Evolutionary conservation across 2,888 invertebrate genomes (phyloP), one percentile per base, ranked within the genome.

Genomic region (Vanessa cardui): DNA sequence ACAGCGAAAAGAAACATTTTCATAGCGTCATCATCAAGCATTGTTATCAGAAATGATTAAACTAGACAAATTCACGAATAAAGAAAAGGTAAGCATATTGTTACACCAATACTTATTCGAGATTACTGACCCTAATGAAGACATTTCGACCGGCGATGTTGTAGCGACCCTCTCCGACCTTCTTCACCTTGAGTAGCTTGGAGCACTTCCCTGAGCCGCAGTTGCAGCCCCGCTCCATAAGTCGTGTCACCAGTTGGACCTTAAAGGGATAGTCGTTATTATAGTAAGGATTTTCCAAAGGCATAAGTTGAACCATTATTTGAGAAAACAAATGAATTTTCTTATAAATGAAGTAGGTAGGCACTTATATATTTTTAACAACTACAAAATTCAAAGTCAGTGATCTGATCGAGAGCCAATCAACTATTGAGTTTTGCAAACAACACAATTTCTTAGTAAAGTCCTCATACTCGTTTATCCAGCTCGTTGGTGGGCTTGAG

Each of bases 121-220:
- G 8, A 16, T 16, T 60, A 73, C 95, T 93, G 88, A 98, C 97
- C 93, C 98, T 94, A 73, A 98, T 96, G 85, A 97, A 97, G 64
- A 98, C 97, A 80, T 96, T 97, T 77, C 96, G 94, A 21, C 97
- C 97, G 58, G 96, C 97, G 79, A 98, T 97, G 83, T 96, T 95
- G 89, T 97, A 98, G 71, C 96, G 95, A 18, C 97, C 97, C 88
- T 97, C 97, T 66, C 97, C 96, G 62, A 98, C 95, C 86, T 97
- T 96, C 82, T 95, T 95, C 74, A 96, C 95, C 86, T 95, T 95
- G 71, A 96, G 90, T 78, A 96, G 87, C 81, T 95, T 96, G 72
- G 95, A 95, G 85, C 96, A 96, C 79, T 94, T 95, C 63, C 95
- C 95, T 62, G 94, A 94, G 74, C 94, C 92, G 85, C 96, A 96